Evolutionary conservation across 1,140 invertebrate species (phyloP), one percentile per base, ranked within the genome.

Genomic region (Adoxophyes honmai): DNA sequence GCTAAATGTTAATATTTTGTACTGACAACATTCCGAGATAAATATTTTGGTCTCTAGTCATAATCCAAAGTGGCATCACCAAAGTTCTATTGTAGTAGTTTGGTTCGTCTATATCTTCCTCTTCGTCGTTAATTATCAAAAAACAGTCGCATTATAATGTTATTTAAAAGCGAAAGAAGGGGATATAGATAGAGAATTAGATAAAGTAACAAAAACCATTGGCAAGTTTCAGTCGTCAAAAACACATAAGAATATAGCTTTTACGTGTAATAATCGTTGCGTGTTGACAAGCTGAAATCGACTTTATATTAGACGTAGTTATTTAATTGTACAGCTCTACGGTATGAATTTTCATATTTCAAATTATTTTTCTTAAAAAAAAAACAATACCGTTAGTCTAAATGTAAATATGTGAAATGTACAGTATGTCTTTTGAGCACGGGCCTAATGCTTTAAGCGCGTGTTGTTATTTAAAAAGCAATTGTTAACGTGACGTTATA

Each of bases 341-440:
- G n/a, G 60, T 60, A 67, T 68, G 63, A 64, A 71, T 70, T 71
- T 68, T 68, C 62, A 64, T 61, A 66, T 66, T 70, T 59, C n/a
- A 63, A 66, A 78, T 67, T 74, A 74, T 78, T 74, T 75, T 76
- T 78, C 70, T 66, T 69, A 66, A 66, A 61, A 62, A 55, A 54
- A 64, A 62, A 66, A 55, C 62, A 70, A 65, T 57, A 15, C 14
- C 15, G 56, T 60, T 67, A 64, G 58, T 35, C 3, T 11, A 57
- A 65, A 59, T 65, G 68, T 70, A 75, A 73, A 73, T 67, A 70
- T 57, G 59, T 61, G 9, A 44, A 44, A 16, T 18, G 38, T 44
- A 44, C 39, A 67, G 48, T 14, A 59, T 59, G 39, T 52, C 37
- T 57, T 21, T 58, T 48, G 33, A 37, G 33, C 57, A 21, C 39